Conservation (phyloP, 2,797 vertebrate genomes). For the Cirrhinus mrigala region DNA sequence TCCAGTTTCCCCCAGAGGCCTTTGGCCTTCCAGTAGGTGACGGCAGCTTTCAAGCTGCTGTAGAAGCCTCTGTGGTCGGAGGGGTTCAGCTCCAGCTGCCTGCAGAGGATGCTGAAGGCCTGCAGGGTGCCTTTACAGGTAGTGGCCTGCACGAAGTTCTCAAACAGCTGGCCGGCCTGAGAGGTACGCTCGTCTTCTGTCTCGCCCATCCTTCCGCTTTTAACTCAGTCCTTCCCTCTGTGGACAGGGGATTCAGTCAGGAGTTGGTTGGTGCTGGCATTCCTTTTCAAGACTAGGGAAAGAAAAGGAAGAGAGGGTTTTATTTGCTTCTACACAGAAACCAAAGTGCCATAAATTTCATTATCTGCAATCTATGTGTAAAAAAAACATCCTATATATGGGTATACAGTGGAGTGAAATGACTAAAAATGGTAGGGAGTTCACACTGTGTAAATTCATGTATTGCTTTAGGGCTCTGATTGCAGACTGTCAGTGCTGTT, state of each 20-base stretch:
- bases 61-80: slow-evolving; percentile 89
- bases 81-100: slow-evolving; percentile 90
- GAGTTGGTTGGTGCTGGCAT: slow-evolving; percentile 57
- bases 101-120: slow-evolving; percentile 93
- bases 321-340: background rate
- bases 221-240: slow-evolving; percentile 24
- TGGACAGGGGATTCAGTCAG: slow-evolving; percentile 43
- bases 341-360: background rate
- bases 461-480: slow-evolving; percentile 25
- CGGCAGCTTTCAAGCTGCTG: slow-evolving; percentile 86
- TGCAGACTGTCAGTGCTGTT: background rate
- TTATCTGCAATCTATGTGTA: background rate
- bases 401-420: background rate
- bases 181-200: slow-evolving; percentile 86
- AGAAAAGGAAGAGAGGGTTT: slow-evolving; percentile 40
- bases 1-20: slow-evolving; percentile 96
- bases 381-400: slow-evolving; percentile 37
- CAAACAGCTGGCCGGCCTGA: slow-evolving; percentile 91
- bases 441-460: background rate
- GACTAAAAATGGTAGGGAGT: slow-evolving; percentile 25
- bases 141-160: slow-evolving; percentile 94
- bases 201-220: slow-evolving; percentile 83
- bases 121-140: slow-evolving; percentile 96
- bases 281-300: slow-evolving; percentile 65
- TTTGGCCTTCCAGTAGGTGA: slow-evolving; percentile 95